Evolutionary conservation across 2,888 invertebrate genomes (phyloP), one percentile per base, ranked within the genome.

Genomic region (Lepidocyrtoides sp.): DNA sequence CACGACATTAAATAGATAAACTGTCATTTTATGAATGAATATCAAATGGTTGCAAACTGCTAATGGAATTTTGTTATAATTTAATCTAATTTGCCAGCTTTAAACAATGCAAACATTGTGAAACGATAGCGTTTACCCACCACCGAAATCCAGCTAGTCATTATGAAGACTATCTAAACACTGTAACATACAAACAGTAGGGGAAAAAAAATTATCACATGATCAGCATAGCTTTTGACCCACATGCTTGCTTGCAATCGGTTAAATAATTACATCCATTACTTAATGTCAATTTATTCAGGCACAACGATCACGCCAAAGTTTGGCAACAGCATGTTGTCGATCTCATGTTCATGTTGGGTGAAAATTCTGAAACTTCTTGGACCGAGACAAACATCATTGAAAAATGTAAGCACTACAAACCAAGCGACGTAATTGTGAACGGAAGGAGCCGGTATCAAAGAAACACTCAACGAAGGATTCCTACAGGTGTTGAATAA

Each of bases 311-410:
- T n/a, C 89, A 89, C 51, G 23, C 60, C 8, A 89, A 83, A 48
- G 75, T 89, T 20, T 89, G 89, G 89, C 89, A 51, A 17, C 89
- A 89, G n/a, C 82, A 89, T 63, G 26, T 89, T 8, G 89, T 82
- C 10, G 89, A 89, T 29, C 20, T 72, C 20, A 72, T 44, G 26
- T 54, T 44, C 63, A 32, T 48, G 41, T 20, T 89, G 10, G 63
- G 72, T 44, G 83, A 60, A 23, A 44, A 82, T 63, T 12, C 63
- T 0, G 51, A 20, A 29, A 29, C 20, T 17, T 10, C 41, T 20
- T 29, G 4, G 32, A n/a, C 23, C 8, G 72, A 88, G 32, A 48
- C 14, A 4, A 23, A 57, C 3, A 41, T 81, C 32, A 3, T 51
- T 1, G 83, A 51, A 44, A 72, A 83, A 66, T 89, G 89, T 29